Conservation (phyloP, 2,888 invertebrate genomes). For the Dynastes tityus region DNA sequence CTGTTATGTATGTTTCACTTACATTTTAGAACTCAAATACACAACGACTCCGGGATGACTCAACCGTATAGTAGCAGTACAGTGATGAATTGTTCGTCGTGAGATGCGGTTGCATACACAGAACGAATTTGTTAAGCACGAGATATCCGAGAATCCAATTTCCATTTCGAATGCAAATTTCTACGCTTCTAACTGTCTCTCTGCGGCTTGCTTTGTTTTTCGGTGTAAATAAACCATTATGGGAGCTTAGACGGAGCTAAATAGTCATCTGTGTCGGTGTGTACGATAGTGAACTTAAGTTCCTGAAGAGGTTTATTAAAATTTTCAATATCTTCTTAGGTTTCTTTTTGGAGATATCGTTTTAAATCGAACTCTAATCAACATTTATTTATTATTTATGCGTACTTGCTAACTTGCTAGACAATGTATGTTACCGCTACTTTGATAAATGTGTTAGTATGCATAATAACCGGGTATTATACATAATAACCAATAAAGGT, state of each 20-base stretch:
- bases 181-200: constrained; percentile 1
- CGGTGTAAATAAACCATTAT: no score
- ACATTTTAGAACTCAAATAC: neutral
- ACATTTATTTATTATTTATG: no score
- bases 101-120: constrained; percentile 46
- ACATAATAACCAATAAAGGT: no score
- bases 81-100: constrained; percentile 13
- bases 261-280: neutral
- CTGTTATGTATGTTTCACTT: neutral
- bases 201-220: neutral
- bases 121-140: constrained; percentile 53
- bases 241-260: neutral
- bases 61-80: neutral
- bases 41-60: neutral
- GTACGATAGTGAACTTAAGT: neutral
- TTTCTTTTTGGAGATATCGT: no score
- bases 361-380: no score
- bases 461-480: no score
- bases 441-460: no score
- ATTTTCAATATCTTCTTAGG: no score
- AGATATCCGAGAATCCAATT: constrained; percentile 51
- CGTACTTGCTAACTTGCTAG: no score
- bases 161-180: constrained; percentile 56
- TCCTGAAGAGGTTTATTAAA: no score
- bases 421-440: no score